Evolutionary conservation across 1,140 invertebrate genomes (phyloP).

Genomic region (Bombus superbus): DNA sequence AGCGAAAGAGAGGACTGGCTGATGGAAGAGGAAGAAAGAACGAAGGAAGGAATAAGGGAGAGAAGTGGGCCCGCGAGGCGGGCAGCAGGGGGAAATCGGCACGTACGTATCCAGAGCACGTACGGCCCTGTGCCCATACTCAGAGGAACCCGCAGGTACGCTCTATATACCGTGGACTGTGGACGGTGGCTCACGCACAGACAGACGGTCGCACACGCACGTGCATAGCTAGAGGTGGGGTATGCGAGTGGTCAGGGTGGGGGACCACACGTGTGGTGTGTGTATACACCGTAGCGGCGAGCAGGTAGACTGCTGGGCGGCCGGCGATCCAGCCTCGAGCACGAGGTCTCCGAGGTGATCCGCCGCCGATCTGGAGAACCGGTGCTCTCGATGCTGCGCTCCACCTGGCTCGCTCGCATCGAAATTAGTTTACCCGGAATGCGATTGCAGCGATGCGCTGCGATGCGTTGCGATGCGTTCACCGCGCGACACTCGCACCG

Average conservation of each 20-base stretch:
- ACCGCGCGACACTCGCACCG: background rate
- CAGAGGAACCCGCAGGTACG: constrained; percentile 69
- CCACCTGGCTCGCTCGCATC: constrained; percentile 34
- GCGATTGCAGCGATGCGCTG: constrained; percentile 32
- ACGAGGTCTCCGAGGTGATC: constrained; percentile 55
- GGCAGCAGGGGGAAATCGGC: constrained; percentile 65
- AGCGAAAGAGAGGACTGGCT: constrained; percentile 29
- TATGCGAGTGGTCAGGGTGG: constrained; percentile 49
- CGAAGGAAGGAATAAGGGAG: constrained; percentile 26
- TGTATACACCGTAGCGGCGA: constrained; percentile 67
- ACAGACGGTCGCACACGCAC: constrained; percentile 55
- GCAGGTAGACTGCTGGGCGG: constrained; percentile 81
- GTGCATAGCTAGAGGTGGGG: constrained; percentile 55
- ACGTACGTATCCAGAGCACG: constrained; percentile 79
- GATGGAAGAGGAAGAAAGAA: background rate
- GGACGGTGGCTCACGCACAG: constrained; percentile 60
- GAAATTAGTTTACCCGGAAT: constrained; percentile 51
- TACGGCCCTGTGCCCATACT: constrained; percentile 81
- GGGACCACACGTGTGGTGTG: constrained; percentile 73
- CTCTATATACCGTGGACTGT: constrained; percentile 68
- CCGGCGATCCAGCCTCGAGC: constrained; percentile 59
- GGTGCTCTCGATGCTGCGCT: constrained; percentile 43
- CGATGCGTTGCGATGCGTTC: background rate
- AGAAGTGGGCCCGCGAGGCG: constrained; percentile 30
- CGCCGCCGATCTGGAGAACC: constrained; percentile 55